Percentiles rank a stretch among this genome's conserved stretches.
phyloP scores from a whole-genome alignment of 1,140 invertebrate genomes.

The Drosophila quadrilineata region DNA sequence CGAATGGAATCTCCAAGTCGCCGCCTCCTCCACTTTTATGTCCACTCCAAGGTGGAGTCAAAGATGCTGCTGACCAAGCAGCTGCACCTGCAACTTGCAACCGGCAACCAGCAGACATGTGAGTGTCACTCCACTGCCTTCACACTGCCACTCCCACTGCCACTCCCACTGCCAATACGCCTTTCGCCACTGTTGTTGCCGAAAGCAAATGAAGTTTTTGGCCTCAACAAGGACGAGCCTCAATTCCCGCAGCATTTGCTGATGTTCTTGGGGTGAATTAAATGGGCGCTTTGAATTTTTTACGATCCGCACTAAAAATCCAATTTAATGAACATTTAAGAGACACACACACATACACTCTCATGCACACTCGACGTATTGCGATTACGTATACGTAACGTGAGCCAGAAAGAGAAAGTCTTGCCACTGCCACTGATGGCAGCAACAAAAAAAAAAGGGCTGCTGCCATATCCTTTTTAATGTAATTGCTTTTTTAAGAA shows the following conservation, averaged over 20 bases:
- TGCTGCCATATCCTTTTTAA: conserved; percentile 78
- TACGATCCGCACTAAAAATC: conserved; percentile 80
- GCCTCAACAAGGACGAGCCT: neutral
- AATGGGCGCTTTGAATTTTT: conserved; percentile 80
- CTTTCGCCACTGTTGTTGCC: too few relatives aligned
- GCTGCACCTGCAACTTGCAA: conserved; percentile 8
- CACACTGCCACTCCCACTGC: too few relatives aligned
- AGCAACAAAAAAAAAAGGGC: conserved; percentile 56
- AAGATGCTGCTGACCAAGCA: conserved; percentile 36
- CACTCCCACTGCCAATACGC: too few relatives aligned
- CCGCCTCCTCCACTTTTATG: conserved; percentile 56
- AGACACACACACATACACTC: conserved; percentile 60
- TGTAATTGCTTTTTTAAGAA: conserved; percentile 81
- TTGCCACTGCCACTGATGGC: too few relatives aligned
- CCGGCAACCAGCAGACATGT: too few relatives aligned
- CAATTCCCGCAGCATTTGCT: neutral
- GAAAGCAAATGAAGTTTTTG: conserved; percentile 49
- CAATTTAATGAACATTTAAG: conserved; percentile 81
- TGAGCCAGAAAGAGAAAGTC: conserved; percentile 35
- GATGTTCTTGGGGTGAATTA: conserved; percentile 58
- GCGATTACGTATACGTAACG: conserved; percentile 73
- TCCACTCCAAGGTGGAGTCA: conserved; percentile 28
- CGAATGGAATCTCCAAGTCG: conserved; percentile 43
- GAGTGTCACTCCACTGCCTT: too few relatives aligned
- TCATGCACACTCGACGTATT: conserved; percentile 53